phyloP scores from a whole-genome alignment of 2,888 invertebrate genomes.

The Tetragonisca angustula region DNA sequence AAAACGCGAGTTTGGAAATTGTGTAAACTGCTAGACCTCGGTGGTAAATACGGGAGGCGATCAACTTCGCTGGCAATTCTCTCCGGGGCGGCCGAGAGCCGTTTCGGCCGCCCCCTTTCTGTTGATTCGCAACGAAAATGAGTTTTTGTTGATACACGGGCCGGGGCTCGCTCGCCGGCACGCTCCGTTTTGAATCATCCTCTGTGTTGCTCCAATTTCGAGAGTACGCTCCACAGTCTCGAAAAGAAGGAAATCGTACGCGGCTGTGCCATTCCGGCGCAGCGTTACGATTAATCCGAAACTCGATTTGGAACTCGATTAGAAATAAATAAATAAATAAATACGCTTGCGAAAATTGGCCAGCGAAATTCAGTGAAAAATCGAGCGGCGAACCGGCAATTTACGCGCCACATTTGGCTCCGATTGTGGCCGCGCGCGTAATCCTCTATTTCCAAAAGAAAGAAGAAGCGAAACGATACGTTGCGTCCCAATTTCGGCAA shows the following conservation, averaged over 20 bases:
- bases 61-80: background rate
- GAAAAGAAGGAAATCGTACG: too few species aligned
- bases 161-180: background rate
- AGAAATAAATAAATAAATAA: too few species aligned
- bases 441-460: background rate
- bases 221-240: too few species aligned
- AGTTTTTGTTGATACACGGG: background rate
- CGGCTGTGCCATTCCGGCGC: too few species aligned
- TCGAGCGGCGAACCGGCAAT: background rate
- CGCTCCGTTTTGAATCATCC: background rate
- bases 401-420: background rate
- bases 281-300: too few species aligned
- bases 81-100: background rate
- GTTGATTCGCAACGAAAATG: background rate
- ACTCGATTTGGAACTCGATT: too few species aligned
- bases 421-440: background rate
- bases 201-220: background rate
- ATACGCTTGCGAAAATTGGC: background rate
- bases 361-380: background rate
- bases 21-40: background rate
- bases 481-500: constrained; percentile 24
- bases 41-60: constrained; percentile 18
- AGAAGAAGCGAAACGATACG: background rate
- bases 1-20: constrained; percentile 33
- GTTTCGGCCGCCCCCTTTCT: background rate